A percentile compares a stretch with the other conserved stretches of the same genome.
These are phyloP conservation scores for Protobothrops flavoviridis DNA, from an alignment of 2,113 vertebrate species.

Conservation along the genomic window DNA sequence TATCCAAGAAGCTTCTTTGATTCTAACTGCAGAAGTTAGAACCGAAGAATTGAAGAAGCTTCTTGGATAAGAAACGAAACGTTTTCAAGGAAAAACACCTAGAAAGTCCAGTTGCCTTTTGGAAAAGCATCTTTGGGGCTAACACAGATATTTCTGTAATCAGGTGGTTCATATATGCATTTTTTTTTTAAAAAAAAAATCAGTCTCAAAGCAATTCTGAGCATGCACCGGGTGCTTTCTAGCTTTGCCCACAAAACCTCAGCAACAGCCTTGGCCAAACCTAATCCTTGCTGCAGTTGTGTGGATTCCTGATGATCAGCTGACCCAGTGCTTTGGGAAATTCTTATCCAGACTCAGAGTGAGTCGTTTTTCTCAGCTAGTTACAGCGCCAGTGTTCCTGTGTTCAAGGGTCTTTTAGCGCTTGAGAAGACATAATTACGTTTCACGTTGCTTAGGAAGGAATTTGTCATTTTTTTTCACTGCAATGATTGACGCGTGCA, in stretches of 20 bases:
- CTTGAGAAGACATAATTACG: background rate
- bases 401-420: background rate
- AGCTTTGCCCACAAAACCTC: background rate
- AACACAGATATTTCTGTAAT: background rate
- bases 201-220: background rate
- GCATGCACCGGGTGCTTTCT: background rate
- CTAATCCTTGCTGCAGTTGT: background rate
- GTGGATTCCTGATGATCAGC: background rate
- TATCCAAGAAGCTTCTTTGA: background rate
- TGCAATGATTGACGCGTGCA: background rate
- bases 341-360: background rate
- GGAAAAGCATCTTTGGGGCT: no score
- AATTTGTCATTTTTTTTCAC: background rate
- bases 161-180: background rate
- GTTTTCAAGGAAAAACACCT: no score
- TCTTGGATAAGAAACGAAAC: no score
- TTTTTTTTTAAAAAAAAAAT: no score
- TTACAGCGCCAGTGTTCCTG: background rate
- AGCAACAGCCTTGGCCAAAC: background rate
- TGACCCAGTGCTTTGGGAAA: background rate
- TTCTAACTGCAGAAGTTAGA: background rate
- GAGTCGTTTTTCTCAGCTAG: background rate
- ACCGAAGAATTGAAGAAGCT: background rate
- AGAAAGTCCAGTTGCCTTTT: no score
- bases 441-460: background rate